Conservation (phyloP, 1,140 invertebrate species). For the Hypothenemus hampei region DNA sequence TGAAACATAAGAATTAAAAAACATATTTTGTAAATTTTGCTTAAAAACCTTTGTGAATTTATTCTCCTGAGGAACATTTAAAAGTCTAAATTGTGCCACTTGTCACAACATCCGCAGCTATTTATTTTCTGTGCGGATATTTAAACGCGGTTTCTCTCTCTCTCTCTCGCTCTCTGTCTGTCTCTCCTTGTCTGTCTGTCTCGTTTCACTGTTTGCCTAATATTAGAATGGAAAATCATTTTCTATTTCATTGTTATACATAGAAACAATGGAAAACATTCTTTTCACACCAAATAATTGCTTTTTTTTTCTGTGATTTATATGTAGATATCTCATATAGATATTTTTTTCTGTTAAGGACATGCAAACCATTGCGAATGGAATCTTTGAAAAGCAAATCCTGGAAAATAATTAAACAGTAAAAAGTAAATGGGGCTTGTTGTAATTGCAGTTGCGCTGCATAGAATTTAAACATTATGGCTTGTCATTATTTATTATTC, state of each 20-base stretch:
- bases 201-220: slow-evolving; percentile 3
- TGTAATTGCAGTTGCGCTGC: slow-evolving; percentile 8
- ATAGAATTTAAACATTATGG: slow-evolving; percentile 14
- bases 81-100: slow-evolving; percentile 15
- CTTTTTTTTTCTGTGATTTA: too few species aligned
- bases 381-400: slow-evolving; percentile 2
- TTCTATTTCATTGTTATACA: not conserved
- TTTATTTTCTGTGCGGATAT: slow-evolving; percentile 8
- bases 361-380: too few species aligned
- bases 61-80: slow-evolving; percentile 3
- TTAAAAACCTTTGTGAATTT: slow-evolving; percentile 4
- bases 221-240: not conserved
- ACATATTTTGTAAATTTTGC: too few species aligned
- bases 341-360: too few species aligned
- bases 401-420: slow-evolving; percentile 14
- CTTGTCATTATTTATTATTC: slow-evolving; percentile 3
- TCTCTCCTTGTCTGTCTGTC: too few species aligned
- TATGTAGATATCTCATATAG: too few species aligned
- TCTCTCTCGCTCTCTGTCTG: too few species aligned
- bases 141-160: slow-evolving; percentile 9
- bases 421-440: slow-evolving; percentile 19
- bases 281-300: too few species aligned
- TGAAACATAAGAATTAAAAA: too few species aligned
- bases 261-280: too few species aligned
- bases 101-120: slow-evolving; percentile 10